Evolutionary conservation across 2,113 vertebrate genomes (phyloP).

Genomic region (Megaceryle maxima): DNA sequence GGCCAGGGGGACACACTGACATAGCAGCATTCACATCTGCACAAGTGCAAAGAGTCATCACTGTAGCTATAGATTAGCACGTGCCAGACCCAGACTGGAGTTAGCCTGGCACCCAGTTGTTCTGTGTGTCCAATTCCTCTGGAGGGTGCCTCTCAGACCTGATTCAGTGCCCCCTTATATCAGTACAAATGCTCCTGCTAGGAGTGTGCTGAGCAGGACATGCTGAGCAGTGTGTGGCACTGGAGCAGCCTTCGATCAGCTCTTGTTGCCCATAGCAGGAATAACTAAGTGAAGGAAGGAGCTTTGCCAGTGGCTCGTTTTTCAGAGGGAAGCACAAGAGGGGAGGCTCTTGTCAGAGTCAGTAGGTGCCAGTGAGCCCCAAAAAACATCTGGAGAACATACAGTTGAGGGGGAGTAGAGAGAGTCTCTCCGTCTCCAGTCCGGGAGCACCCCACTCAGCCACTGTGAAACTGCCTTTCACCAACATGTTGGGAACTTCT

Average conservation of each 20-base stretch:
- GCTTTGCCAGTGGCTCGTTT: neutral
- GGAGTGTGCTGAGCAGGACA: too few relatives aligned
- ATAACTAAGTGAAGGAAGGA: neutral
- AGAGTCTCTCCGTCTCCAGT: neutral
- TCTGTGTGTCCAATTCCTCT: neutral
- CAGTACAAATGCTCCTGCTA: neutral
- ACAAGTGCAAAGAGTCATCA: neutral
- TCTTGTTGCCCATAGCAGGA: neutral
- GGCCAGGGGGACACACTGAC: neutral
- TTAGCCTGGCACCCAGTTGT: neutral
- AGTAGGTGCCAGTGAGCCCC: neutral
- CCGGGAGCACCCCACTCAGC: neutral
- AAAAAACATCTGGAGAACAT: neutral
- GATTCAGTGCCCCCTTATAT: neutral
- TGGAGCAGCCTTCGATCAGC: neutral
- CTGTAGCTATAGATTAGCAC: fast-evolving
- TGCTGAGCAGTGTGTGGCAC: too few relatives aligned
- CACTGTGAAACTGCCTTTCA: neutral
- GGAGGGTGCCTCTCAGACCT: neutral
- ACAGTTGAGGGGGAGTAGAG: neutral
- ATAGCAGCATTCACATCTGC: neutral
- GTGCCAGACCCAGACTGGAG: neutral
- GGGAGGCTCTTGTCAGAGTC: neutral
- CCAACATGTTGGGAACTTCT: neutral
- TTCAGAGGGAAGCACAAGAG: neutral